Base-by-base conservation (phyloP, 37 sponge, comb jelly and placozoan genomes). In the Axinella damicornis region DNA sequence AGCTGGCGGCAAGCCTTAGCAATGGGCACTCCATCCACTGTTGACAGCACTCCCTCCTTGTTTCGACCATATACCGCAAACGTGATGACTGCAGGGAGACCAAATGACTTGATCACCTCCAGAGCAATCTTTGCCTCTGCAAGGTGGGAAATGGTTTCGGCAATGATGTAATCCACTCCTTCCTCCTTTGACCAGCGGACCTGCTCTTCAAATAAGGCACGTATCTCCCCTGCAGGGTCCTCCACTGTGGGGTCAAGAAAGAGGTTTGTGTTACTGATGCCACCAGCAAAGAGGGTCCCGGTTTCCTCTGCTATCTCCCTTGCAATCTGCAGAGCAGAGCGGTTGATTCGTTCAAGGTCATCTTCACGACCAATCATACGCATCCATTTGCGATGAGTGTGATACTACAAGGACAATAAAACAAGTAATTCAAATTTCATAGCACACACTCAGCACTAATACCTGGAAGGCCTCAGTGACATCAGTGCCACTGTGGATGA, bases 401-500 rank as follows among this genome's bases (percentile, higher is more conserved):
- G 66, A 76, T 90, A 90, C 91, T 90, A 53, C 66, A 79, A 61
- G 46, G 46, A 46, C 46, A 46, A 46, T 46, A 46, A 46, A 46
- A 46, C 46, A 9, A 12, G 46, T 46, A 12, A 12, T 46, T 46
- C 46, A 46, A 4, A 2, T 5, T 9, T 46, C 46, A 46, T 46
- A 46, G 38, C 5, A 15, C 52, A 5, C 5, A 13, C 53, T 28
- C 46, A 41, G 21, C 36, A 18, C 32, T 16, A 41, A 13, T 15
- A 84, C 85, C 81, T 80, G 85, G 55, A 73, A 90, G 16, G 91
- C 91, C 35, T 80, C 91, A 72, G 85, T 76, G 21, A 90, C 91
- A 72, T 90, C 91, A 9, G 85, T 64, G 18, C 91, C 91, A 71
- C 81, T 81, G 61, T 80, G 91, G 5, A 73, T 77, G 54, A 90